These are phyloP conservation scores for Herminia tarsipennalis DNA, from an alignment of 2,888 invertebrate genomes.

Conservation along the genomic window DNA sequence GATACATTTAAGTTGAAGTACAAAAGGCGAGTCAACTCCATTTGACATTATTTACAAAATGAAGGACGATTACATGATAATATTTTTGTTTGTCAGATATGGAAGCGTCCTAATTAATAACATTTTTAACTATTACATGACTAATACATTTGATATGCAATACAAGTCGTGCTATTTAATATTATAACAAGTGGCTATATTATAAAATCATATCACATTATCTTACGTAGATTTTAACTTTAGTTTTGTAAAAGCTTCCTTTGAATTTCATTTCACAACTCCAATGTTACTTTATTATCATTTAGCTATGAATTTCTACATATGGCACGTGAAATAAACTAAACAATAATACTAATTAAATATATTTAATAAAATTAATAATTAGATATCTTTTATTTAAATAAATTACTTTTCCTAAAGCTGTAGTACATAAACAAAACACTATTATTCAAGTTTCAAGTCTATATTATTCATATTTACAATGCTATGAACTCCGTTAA, in stretches of 20 bases:
- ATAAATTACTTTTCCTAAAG: conserved; percentile 32
- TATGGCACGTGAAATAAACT: conserved; percentile 79
- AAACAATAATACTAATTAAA: conserved; percentile 49
- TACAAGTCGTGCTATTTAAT: conserved; percentile 79
- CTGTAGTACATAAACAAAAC: conserved; percentile 19
- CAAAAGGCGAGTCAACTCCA: conserved; percentile 52
- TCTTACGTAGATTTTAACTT: conserved; percentile 81
- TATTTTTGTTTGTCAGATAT: conserved; percentile 51
- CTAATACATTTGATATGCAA: conserved; percentile 82
- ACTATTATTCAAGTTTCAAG: conserved; percentile 21
- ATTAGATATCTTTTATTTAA: conserved; percentile 22
- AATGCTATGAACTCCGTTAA: conserved; percentile 33
- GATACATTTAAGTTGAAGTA: conserved; percentile 53
- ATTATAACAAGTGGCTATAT: conserved; percentile 81
- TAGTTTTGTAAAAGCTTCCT: conserved; percentile 71
- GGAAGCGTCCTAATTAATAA: conserved; percentile 59
- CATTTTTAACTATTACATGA: conserved; percentile 59
- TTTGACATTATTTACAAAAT: conserved; percentile 46
- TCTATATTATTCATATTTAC: conserved; percentile 34
- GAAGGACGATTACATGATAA: conserved; percentile 34
- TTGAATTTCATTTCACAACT: conserved; percentile 82
- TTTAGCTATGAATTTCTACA: conserved; percentile 60
- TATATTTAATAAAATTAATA: conserved; percentile 36
- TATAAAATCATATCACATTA: conserved; percentile 82
- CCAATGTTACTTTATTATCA: conserved; percentile 70